These are phyloP conservation scores for Anarsia innoxiella DNA, from an alignment of 2,888 invertebrate species.

Conservation along the genomic window DNA sequence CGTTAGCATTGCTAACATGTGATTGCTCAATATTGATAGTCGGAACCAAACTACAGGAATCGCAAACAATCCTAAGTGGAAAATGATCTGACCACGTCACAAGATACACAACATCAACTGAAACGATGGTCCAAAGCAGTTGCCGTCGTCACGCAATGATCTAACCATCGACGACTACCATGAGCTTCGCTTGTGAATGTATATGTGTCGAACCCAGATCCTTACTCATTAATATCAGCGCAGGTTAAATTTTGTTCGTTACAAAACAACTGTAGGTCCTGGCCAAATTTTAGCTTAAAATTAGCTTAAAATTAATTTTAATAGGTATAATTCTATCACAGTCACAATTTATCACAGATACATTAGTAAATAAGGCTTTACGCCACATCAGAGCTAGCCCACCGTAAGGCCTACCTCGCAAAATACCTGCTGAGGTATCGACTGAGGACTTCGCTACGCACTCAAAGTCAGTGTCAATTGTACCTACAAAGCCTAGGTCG, in stretches of 20 bases:
- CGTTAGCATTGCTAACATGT: no score
- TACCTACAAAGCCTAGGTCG: constrained; percentile 17
- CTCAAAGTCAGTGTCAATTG: constrained; percentile 15
- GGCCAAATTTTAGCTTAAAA: constrained; percentile 18
- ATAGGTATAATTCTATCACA: constrained; percentile 19
- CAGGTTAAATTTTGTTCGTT: constrained; percentile 18
- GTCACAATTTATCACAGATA: constrained; percentile 14
- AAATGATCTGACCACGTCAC: constrained; percentile 19
- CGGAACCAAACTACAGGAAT: no score
- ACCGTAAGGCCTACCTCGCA: constrained; percentile 18
- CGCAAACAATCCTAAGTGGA: constrained; percentile 17
- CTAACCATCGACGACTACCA: constrained; percentile 17
- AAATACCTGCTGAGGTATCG: constrained; percentile 15
- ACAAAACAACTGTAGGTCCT: constrained; percentile 16
- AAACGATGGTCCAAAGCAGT: no score
- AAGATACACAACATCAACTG: constrained; percentile 4
- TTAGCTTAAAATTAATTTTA: constrained; percentile 16
- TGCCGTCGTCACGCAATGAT: constrained; percentile 17
- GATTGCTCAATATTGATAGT: no score
- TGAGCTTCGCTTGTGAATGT: constrained; percentile 20
- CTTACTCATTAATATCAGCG: no score
- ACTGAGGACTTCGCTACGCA: constrained; percentile 20
- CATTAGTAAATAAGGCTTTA: constrained; percentile 14
- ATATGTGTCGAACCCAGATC: no score
- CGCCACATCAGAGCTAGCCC: constrained; percentile 21